Percentiles rank a stretch among this genome's conserved stretches.
Evolutionary conservation across 2,113 vertebrate genomes (phyloP).

Genomic region (Scopus umbretta): DNA sequence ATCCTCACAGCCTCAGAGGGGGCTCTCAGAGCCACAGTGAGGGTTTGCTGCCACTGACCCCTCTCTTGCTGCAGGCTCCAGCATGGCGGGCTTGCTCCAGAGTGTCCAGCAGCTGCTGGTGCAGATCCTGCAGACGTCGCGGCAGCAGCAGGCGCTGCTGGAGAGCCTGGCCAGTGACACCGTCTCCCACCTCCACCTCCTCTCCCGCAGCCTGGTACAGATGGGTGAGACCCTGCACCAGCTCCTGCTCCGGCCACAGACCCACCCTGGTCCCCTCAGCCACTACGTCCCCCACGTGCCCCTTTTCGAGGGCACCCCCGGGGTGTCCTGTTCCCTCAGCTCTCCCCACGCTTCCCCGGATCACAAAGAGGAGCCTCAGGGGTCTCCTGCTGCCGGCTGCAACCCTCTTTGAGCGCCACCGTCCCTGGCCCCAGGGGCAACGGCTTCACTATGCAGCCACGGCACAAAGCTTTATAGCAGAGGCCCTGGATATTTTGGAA

Average conservation of each 20-base stretch:
- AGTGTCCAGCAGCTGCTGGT: not conserved
- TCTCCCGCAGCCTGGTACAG: slow-evolving; percentile 38
- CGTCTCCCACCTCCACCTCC: not conserved
- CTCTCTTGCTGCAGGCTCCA: not conserved
- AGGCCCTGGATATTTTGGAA: not conserved
- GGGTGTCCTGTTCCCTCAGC: not conserved
- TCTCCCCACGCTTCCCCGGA: fast-evolving
- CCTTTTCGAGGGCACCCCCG: fast-evolving
- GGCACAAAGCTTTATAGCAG: not conserved
- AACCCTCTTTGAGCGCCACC: not conserved
- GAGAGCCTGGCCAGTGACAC: slow-evolving; percentile 6
- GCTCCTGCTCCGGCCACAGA: not conserved
- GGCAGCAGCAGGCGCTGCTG: slow-evolving; percentile 15
- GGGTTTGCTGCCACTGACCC: not conserved
- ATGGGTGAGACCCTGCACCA: slow-evolving; percentile 19
- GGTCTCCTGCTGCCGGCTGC: not conserved
- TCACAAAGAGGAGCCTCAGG: not conserved
- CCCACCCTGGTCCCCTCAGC: fast-evolving
- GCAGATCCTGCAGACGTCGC: not conserved
- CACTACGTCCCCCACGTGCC: fast-evolving
- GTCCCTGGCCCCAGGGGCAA: not conserved
- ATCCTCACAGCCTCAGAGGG: fast-evolving
- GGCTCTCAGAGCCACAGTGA: fast-evolving
- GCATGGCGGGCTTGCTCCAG: not conserved
- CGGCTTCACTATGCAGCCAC: fast-evolving